phyloP scores from a whole-genome alignment of 2,888 invertebrate genomes.

The Crossocerus cetratus region DNA sequence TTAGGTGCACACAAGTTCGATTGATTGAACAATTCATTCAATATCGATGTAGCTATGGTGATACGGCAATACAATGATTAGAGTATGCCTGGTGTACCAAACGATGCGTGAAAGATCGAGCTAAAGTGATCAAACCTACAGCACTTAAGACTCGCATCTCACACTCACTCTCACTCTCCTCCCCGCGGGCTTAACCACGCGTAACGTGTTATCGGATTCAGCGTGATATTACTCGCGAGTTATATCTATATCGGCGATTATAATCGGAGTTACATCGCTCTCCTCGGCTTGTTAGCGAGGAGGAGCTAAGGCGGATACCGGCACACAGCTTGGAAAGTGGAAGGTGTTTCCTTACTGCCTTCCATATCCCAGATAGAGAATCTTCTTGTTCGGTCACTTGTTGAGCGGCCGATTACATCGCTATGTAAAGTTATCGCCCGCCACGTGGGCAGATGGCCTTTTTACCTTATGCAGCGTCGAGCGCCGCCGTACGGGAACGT shows the following conservation, averaged over 20 bases:
- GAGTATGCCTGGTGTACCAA: not conserved
- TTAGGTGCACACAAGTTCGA: too few species aligned
- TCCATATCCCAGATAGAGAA: conserved; percentile 66
- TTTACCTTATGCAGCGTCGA: conserved; percentile 9
- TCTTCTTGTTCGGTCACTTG: conserved; percentile 72
- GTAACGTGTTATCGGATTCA: conserved; percentile 44
- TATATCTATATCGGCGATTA: conserved; percentile 62
- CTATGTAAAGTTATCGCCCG: conserved; percentile 73
- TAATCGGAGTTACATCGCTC: conserved; percentile 52
- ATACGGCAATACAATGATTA: too few species aligned
- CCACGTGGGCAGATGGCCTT: conserved; percentile 59
- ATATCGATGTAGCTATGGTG: too few species aligned
- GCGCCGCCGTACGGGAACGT: not conserved
- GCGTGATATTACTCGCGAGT: conserved; percentile 45
- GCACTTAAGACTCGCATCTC: not conserved
- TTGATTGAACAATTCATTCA: too few species aligned
- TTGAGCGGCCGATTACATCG: conserved; percentile 71
- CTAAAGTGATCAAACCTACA: not conserved
- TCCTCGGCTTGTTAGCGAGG: conserved; percentile 60
- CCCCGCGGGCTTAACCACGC: conserved; percentile 13
- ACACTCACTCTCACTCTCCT: not conserved
- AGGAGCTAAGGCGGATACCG: not conserved
- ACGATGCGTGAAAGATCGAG: not conserved
- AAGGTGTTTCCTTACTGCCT: conserved; percentile 77
- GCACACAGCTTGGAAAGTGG: conserved; percentile 76